Percentiles rank a stretch among this genome's conserved stretches.
These are phyloP conservation scores for Numida meleagris DNA, from an alignment of 2,113 vertebrate species.

Conservation along the genomic window DNA sequence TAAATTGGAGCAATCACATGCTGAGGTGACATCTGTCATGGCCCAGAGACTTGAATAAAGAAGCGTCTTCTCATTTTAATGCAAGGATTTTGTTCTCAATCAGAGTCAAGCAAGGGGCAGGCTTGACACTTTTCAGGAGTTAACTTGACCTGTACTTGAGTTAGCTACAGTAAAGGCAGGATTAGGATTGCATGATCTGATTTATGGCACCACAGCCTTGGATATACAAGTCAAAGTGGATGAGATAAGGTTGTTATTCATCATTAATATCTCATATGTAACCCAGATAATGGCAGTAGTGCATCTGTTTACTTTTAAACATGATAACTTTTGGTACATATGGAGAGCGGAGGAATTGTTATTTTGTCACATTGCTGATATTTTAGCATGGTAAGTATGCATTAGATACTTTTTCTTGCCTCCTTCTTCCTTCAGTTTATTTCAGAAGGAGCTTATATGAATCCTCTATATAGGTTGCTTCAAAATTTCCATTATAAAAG, in stretches of 20 bases:
- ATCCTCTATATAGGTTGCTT: conserved; percentile 17
- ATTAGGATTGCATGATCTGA: background rate
- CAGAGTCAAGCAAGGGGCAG: background rate
- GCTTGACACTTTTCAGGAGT: background rate
- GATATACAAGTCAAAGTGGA: background rate
- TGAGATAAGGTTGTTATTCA: background rate
- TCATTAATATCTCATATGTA: background rate
- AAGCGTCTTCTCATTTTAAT: background rate
- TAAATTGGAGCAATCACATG: background rate
- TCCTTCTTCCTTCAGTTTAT: conserved; percentile 9
- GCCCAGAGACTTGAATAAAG: background rate
- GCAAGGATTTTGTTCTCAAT: background rate
- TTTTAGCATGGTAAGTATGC: background rate
- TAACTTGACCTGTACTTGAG: background rate
- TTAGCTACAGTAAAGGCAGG: background rate
- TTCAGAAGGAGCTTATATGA: background rate
- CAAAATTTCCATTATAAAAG: conserved; percentile 54
- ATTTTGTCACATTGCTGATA: background rate
- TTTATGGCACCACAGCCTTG: background rate
- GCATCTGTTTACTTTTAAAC: background rate
- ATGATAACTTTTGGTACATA: background rate
- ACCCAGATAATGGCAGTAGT: background rate
- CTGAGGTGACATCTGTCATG: background rate
- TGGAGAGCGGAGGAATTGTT: background rate
- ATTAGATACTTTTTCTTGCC: background rate